A percentile compares a stretch with the other conserved stretches of the same genome.
Conservation (phyloP, 1,140 invertebrate genomes). For the Tachypleus tridentatus region DNA sequence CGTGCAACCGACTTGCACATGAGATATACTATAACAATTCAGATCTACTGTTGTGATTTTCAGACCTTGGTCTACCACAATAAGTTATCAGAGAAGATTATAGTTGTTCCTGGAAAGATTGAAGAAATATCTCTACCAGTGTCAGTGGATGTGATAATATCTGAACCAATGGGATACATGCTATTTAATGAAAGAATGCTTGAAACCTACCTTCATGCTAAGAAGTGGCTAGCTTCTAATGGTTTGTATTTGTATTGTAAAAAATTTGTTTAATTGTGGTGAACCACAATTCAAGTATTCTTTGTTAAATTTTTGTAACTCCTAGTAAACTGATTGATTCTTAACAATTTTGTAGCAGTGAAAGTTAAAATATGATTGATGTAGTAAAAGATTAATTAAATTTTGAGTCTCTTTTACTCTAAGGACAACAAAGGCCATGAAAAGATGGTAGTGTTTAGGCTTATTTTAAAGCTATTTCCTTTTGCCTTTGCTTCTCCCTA, state of each 20-base stretch:
- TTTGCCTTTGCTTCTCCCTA: too few species aligned
- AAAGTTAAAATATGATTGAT: too few species aligned
- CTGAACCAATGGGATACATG: conserved; percentile 99
- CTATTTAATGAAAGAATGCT: conserved; percentile 98
- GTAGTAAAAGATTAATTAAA: too few species aligned
- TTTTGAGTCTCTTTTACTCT: too few species aligned
- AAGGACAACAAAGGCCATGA: too few species aligned
- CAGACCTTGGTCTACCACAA: conserved; percentile 78
- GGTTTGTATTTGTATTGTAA: conserved; percentile 36
- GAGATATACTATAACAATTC: neutral
- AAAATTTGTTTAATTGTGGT: too few species aligned
- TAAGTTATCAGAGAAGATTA: conserved; percentile 69
- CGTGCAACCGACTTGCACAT: neutral
- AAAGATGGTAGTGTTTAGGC: too few species aligned
- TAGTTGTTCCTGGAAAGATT: conserved; percentile 93
- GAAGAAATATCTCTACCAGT: conserved; percentile 95
- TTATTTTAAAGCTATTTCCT: too few species aligned
- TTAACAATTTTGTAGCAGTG: too few species aligned
- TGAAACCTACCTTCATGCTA: conserved; percentile 96
- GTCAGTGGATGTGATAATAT: conserved; percentile 92
- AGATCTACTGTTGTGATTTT: conserved; percentile 2
- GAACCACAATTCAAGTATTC: too few species aligned
- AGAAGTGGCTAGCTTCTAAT: conserved; percentile 89
- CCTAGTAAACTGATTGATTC: too few species aligned
- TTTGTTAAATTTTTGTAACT: too few species aligned